These are phyloP conservation scores for Rhyacophila brunnea DNA, from an alignment of 1,140 invertebrate genomes.

Conservation along the genomic window DNA sequence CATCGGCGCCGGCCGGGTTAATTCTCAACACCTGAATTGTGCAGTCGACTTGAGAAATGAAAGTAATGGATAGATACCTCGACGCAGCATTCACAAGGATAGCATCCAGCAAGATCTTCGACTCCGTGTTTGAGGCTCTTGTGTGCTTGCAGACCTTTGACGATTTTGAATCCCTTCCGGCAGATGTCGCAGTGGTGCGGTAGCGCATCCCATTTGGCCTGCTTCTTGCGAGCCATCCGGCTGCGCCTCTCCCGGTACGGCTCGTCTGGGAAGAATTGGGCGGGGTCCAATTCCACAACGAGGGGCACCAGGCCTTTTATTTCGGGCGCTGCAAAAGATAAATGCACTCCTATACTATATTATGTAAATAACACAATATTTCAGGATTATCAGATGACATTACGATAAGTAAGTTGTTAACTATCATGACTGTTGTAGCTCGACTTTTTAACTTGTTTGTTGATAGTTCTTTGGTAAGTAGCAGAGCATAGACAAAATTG, in stretches of 20 bases:
- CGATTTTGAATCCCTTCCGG: constrained; percentile 18
- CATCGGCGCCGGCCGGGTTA: too few species aligned
- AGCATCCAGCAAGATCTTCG: constrained; percentile 10
- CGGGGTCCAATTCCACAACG: constrained; percentile 14
- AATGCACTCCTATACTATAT: too few species aligned
- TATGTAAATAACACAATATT: too few species aligned
- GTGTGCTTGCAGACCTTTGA: constrained; percentile 17
- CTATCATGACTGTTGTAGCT: too few species aligned
- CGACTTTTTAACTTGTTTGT: too few species aligned
- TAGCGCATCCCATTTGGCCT: not conserved
- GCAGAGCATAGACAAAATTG: too few species aligned
- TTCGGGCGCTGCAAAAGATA: too few species aligned
- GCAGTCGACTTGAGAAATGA: not conserved
- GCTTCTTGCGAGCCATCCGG: not conserved
- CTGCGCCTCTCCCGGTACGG: constrained; percentile 13
- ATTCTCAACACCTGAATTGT: not conserved
- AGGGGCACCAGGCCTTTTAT: not conserved
- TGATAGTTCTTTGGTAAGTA: too few species aligned
- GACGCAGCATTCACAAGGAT: constrained; percentile 18
- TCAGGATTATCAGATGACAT: too few species aligned
- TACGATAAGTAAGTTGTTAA: too few species aligned
- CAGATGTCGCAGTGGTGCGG: constrained; percentile 20
- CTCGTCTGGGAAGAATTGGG: constrained; percentile 13
- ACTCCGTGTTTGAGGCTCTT: constrained; percentile 22
- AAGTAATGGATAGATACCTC: not conserved